Conservation (phyloP, 2,797 vertebrate species). For the Spizella passerina region DNA sequence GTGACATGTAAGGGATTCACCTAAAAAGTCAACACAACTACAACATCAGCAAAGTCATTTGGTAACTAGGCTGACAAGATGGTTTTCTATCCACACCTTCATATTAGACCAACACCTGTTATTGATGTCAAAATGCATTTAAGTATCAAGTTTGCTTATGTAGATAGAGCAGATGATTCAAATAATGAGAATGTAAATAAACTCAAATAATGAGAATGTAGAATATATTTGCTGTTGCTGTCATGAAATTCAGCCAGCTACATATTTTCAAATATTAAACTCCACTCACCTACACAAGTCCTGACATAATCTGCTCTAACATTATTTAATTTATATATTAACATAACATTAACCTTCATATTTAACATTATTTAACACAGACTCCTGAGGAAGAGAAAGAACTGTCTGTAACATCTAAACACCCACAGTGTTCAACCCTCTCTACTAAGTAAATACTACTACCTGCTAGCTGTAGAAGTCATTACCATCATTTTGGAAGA, state of each 20-base stretch:
- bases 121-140: not conserved
- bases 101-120: not conserved
- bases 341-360: not conserved
- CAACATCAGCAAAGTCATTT: not conserved
- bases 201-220: not conserved
- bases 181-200: not conserved
- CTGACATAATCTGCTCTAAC: not conserved
- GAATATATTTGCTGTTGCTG: not conserved
- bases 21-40: not conserved
- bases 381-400: not conserved
- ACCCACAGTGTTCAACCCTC: not conserved
- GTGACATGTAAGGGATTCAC: fast-evolving
- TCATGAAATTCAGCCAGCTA: not conserved
- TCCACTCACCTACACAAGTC: not conserved
- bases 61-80: not conserved
- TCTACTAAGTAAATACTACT: not conserved
- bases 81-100: not conserved
- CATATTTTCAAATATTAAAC: not conserved
- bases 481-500: not conserved
- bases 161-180: not conserved
- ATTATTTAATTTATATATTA: not conserved
- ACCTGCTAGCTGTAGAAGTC: not conserved
- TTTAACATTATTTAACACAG: not conserved
- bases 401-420: not conserved
- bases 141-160: not conserved